Evolutionary conservation across 2,888 invertebrate species (phyloP).

Genomic region (Epiblema foenella): DNA sequence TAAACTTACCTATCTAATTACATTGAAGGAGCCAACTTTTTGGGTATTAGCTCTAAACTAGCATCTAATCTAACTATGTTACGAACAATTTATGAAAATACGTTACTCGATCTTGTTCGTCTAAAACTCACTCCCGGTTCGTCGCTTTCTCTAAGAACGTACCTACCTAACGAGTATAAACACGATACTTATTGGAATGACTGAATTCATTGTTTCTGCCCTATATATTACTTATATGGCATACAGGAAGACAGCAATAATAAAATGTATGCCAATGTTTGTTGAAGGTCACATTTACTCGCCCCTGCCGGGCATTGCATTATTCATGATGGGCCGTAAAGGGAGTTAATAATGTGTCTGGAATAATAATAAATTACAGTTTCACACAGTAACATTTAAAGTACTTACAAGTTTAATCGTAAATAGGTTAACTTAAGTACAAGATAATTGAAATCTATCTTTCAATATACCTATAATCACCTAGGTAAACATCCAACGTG

Average conservation of each 20-base stretch:
- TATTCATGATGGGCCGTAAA: constrained; percentile 20
- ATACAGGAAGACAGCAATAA: constrained; percentile 42
- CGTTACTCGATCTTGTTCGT: too few relatives aligned
- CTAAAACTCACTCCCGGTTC: background rate
- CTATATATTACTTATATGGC: constrained; percentile 26
- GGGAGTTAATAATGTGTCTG: constrained; percentile 24
- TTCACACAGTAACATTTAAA: background rate
- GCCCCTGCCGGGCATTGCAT: constrained; percentile 36
- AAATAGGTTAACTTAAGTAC: background rate
- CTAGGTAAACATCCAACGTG: too few relatives aligned
- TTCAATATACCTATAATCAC: too few relatives aligned
- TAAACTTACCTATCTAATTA: too few relatives aligned
- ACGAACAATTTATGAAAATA: too few relatives aligned
- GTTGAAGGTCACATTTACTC: constrained; percentile 42
- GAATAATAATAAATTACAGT: constrained; percentile 10
- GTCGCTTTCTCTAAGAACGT: background rate
- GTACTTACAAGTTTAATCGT: background rate
- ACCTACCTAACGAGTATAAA: constrained; percentile 12
- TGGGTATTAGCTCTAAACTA: too few relatives aligned
- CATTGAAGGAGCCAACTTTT: too few relatives aligned
- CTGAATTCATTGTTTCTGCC: constrained; percentile 34
- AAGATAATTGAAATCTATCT: too few relatives aligned
- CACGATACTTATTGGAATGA: background rate
- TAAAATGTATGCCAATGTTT: constrained; percentile 45
- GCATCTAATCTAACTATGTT: too few relatives aligned